Evolutionary conservation across 2,797 vertebrate species (phyloP).

Genomic region (Leptatherina wallacei): DNA sequence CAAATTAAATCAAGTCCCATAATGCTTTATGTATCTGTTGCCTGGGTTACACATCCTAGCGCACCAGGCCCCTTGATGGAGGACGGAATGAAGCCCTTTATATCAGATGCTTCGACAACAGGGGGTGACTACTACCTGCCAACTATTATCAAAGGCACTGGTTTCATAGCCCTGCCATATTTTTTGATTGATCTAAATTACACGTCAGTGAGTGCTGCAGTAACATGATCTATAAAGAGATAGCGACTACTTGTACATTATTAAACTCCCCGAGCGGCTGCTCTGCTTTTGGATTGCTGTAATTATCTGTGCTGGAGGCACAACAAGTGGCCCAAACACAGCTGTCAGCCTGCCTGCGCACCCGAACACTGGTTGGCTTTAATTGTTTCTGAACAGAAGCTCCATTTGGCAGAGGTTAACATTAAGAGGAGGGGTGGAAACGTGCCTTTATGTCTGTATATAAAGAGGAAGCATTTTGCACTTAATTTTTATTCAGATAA

Average conservation of each 20-base stretch:
- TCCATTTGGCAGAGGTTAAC: constrained; percentile 79
- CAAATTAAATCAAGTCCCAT: constrained; percentile 86
- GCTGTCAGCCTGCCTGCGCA: constrained; percentile 83
- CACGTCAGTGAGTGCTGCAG: constrained; percentile 82
- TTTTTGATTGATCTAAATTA: constrained; percentile 88
- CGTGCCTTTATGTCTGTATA: constrained; percentile 60
- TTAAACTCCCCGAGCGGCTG: constrained; percentile 85
- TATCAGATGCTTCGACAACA: constrained; percentile 80
- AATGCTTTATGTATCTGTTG: constrained; percentile 82
- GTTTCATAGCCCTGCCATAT: constrained; percentile 82
- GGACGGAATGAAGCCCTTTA: constrained; percentile 80
- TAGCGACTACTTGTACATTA: constrained; percentile 86
- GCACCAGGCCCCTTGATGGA: constrained; percentile 80
- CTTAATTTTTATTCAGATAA: constrained; percentile 18
- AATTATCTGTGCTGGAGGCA: constrained; percentile 86
- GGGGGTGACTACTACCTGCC: constrained; percentile 83
- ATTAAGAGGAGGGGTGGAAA: constrained; percentile 58
- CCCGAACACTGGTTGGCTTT: constrained; percentile 74
- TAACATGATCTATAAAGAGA: constrained; percentile 86
- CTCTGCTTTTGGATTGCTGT: constrained; percentile 86
- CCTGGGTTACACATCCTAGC: constrained; percentile 81
- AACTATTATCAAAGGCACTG: constrained; percentile 84
- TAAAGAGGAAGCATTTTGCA: constrained; percentile 23
- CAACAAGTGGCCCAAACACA: constrained; percentile 88
- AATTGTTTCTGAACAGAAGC: constrained; percentile 85